Percentiles rank a stretch among this genome's conserved stretches.
Evolutionary conservation across 2,797 vertebrate species (phyloP).

Genomic region (Phataginus tricuspis): DNA sequence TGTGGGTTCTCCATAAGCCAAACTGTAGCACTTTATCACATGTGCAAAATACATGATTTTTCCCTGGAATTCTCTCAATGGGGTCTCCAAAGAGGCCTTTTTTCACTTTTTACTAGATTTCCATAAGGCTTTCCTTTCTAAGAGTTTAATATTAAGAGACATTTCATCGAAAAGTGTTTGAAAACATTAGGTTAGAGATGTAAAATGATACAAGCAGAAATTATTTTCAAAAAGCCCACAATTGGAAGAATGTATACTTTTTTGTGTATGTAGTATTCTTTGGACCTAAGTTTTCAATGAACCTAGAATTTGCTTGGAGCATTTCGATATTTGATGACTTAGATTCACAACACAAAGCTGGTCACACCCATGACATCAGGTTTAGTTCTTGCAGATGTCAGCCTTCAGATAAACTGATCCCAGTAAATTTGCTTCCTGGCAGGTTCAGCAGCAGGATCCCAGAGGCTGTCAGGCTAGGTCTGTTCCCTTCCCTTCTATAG

Average conservation of each 20-base stretch:
- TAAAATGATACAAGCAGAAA: background rate
- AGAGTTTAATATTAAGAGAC: constrained; percentile 51
- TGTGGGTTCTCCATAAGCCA: background rate
- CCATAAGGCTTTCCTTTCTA: constrained; percentile 35
- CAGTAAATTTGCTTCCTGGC: background rate
- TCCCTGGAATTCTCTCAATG: background rate
- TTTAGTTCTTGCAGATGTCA: background rate
- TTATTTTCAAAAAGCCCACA: background rate
- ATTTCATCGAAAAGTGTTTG: constrained; percentile 45
- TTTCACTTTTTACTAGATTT: constrained; percentile 46
- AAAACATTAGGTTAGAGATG: constrained; percentile 40
- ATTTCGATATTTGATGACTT: background rate
- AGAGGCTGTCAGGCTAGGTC: background rate
- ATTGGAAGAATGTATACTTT: background rate
- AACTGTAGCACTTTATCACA: background rate
- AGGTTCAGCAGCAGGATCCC: background rate
- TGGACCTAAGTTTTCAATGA: background rate
- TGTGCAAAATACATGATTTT: background rate
- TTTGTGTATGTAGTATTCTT: background rate
- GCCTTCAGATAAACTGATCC: background rate
- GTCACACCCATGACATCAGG: background rate
- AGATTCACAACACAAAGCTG: background rate
- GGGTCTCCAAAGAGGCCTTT: constrained; percentile 28
- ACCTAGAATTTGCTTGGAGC: background rate
- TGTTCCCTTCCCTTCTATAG: background rate